These are phyloP conservation scores for Pandemis corylana DNA, from an alignment of 2,888 invertebrate species.

Conservation along the genomic window DNA sequence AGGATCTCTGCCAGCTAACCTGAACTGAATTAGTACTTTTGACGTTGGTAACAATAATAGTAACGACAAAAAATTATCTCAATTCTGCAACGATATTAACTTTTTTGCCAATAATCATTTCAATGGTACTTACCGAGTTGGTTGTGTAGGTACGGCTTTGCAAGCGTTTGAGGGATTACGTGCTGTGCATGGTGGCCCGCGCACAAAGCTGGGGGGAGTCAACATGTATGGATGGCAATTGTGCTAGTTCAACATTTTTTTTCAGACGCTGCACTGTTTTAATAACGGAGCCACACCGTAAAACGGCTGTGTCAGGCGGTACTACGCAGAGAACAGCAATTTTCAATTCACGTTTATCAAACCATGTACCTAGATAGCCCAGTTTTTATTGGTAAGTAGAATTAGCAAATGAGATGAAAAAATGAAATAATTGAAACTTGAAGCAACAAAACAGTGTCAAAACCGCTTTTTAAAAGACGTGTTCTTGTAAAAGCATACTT, in stretches of 20 bases:
- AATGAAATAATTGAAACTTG: no score
- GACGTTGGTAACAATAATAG: not conserved
- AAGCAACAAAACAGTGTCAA: not conserved
- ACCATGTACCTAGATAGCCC: not conserved
- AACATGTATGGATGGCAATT: slow-evolving; percentile 8
- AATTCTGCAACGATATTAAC: not conserved
- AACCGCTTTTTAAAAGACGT: not conserved
- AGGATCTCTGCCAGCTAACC: no score
- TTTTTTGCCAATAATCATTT: not conserved
- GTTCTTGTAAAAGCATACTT: not conserved
- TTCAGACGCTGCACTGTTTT: slow-evolving; percentile 3
- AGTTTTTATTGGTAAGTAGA: not conserved
- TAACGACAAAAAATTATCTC: not conserved
- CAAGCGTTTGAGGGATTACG: slow-evolving; percentile 4
- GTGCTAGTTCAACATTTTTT: slow-evolving; percentile 11
- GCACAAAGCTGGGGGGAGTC: slow-evolving; percentile 1
- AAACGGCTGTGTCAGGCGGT: not conserved
- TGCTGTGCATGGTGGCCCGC: not conserved
- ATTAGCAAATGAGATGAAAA: no score
- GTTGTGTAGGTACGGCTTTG: not conserved
- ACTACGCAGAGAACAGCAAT: not conserved
- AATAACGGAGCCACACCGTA: slow-evolving; percentile 2
- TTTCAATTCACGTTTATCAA: slow-evolving; percentile 9
- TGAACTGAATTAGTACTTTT: no score
- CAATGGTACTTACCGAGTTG: not conserved